A percentile compares a stretch with the other conserved stretches of the same genome.
Evolutionary conservation across 2,113 vertebrate genomes (phyloP).

Genomic region (Oncorhynchus keta): DNA sequence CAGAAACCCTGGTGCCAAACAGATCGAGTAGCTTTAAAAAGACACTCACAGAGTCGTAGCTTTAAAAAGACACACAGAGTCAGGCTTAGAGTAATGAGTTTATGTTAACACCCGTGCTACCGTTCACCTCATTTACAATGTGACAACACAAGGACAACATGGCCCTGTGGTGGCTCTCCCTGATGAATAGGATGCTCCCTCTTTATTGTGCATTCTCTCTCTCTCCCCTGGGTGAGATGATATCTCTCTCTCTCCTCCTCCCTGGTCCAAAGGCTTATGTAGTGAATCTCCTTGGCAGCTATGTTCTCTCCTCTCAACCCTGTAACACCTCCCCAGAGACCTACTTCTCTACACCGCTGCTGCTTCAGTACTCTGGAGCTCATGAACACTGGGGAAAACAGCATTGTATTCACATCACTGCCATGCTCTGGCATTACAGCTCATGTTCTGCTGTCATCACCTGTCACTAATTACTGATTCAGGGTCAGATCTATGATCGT

Average conservation of each 20-base stretch:
- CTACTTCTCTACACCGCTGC: not conserved
- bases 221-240: not conserved
- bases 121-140: slow-evolving; percentile 31
- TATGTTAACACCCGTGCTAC: slow-evolving; percentile 10
- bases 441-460: too few relatives aligned
- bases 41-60: not conserved
- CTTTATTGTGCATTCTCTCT: not conserved
- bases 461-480: too few relatives aligned
- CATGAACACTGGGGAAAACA: too few relatives aligned
- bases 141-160: slow-evolving; percentile 32
- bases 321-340: not conserved
- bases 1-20: slow-evolving; percentile 22
- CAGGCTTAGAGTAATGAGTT: slow-evolving; percentile 48
- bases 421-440: too few relatives aligned
- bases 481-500: too few relatives aligned
- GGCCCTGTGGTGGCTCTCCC: not conserved
- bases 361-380: not conserved
- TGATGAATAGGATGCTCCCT: not conserved
- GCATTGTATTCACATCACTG: too few relatives aligned
- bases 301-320: not conserved
- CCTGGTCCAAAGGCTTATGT: not conserved
- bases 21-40: slow-evolving; percentile 1
- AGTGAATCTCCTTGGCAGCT: not conserved
- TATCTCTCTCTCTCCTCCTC: not conserved
- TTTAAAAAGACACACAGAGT: not conserved